Conservation (phyloP, 2,888 invertebrate genomes). For the Drosophila rubida region DNA sequence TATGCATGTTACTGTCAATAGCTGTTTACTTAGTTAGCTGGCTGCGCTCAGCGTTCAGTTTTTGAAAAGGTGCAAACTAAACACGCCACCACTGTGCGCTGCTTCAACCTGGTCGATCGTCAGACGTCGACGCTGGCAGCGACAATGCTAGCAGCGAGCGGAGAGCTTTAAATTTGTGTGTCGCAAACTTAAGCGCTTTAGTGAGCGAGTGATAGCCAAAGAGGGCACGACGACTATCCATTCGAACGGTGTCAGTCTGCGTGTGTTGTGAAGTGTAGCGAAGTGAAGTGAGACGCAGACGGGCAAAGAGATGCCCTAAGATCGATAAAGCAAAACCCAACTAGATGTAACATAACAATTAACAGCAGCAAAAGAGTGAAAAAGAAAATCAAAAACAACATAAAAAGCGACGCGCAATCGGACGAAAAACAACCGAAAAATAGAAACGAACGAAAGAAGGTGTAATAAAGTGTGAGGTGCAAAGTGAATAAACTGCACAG, state of each 20-base stretch:
- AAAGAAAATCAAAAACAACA: not conserved
- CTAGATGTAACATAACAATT: conserved; percentile 52
- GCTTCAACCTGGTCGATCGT: conserved; percentile 37
- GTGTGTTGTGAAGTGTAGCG: conserved; percentile 35
- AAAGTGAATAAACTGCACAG: conserved; percentile 53
- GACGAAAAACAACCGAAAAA: conserved; percentile 7
- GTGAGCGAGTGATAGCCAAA: conserved; percentile 65
- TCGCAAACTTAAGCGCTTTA: conserved; percentile 56
- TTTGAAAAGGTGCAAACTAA: not conserved
- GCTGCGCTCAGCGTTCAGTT: conserved; percentile 1
- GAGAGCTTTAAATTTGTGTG: conserved; percentile 55
- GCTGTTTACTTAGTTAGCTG: not conserved
- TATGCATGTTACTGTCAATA: conserved; percentile 1
- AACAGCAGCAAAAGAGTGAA: conserved; percentile 12
- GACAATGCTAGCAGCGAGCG: conserved; percentile 30
- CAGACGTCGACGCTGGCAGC: conserved; percentile 30
- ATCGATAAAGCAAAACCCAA: conserved; percentile 21
- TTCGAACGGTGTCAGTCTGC: conserved; percentile 38
- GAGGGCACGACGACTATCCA: conserved; percentile 55
- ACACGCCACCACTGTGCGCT: conserved; percentile 50
- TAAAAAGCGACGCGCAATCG: conserved; percentile 16
- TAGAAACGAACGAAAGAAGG: conserved; percentile 23
- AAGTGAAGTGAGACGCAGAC: conserved; percentile 29
- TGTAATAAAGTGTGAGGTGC: conserved; percentile 48
- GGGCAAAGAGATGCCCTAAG: conserved; percentile 32